Percentiles rank a stretch among this genome's conserved stretches.
Conservation (phyloP, 2,797 vertebrate species). For the Sebastes dallii region DNA sequence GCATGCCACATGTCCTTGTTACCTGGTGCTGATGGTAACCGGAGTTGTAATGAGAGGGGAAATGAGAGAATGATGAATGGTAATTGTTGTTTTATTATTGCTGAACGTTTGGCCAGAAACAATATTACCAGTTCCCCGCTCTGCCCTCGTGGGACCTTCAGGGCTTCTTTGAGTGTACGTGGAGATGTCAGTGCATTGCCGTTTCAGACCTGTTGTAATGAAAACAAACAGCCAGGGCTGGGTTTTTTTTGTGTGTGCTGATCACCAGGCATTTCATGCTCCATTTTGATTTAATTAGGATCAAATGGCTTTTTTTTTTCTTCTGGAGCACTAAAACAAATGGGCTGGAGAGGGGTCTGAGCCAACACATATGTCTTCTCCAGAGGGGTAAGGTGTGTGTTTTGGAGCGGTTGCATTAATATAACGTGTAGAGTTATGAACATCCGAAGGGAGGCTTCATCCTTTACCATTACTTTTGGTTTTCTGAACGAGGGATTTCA, state of each 20-base stretch:
- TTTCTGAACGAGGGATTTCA: conserved; percentile 18
- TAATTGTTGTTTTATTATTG: conserved; percentile 73
- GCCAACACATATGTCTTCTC: conserved; percentile 61
- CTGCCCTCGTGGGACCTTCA: conserved; percentile 25
- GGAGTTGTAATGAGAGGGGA: conserved; percentile 61
- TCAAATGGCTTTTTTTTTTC: conserved; percentile 65
- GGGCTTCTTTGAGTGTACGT: conserved; percentile 53
- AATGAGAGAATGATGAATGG: conserved; percentile 69
- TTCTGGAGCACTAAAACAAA: conserved; percentile 62
- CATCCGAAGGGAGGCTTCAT: not conserved
- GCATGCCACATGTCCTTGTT: conserved; percentile 56
- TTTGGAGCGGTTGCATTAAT: conserved; percentile 21
- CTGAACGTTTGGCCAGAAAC: conserved; percentile 58
- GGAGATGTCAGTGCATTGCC: conserved; percentile 52
- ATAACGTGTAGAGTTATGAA: conserved; percentile 6
- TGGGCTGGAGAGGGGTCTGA: conserved; percentile 48
- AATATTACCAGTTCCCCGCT: conserved; percentile 31
- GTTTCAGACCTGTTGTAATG: conserved; percentile 61
- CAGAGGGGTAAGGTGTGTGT: conserved; percentile 40
- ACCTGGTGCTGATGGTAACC: conserved; percentile 65
- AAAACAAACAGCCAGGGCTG: conserved; percentile 65
- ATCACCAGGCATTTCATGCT: conserved; percentile 73
- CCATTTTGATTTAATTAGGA: conserved; percentile 80
- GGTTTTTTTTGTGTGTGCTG: conserved; percentile 49
- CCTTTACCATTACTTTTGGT: not conserved